phyloP scores from a whole-genome alignment of 2,113 vertebrate genomes.

The Glaucomys volans region DNA sequence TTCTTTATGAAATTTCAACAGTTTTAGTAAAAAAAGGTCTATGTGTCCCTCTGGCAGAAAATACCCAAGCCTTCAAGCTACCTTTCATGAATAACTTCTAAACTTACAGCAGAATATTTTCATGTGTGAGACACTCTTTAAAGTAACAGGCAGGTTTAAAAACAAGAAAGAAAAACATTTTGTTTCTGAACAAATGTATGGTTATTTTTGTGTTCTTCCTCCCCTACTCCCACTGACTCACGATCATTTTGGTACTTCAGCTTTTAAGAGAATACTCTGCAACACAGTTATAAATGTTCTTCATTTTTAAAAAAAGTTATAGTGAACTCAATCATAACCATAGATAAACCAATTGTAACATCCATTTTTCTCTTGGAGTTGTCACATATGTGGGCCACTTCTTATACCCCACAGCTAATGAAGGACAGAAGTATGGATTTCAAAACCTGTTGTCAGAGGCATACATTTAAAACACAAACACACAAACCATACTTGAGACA shows the following conservation, averaged over 20 bases:
- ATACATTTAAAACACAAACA: constrained; percentile 15
- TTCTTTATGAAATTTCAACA: constrained; percentile 68
- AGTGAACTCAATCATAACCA: neutral
- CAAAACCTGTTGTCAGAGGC: neutral
- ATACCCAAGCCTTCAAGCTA: constrained; percentile 13
- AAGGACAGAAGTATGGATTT: neutral
- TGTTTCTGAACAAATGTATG: neutral
- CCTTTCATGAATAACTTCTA: constrained; percentile 49
- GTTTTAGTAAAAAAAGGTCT: constrained; percentile 49
- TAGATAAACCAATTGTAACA: neutral
- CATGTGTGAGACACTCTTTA: constrained; percentile 25
- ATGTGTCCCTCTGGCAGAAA: neutral
- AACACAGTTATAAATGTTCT: constrained; percentile 21
- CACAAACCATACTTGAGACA: neutral
- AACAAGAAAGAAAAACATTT: neutral
- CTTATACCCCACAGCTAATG: neutral
- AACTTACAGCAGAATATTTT: constrained; percentile 45
- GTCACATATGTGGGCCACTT: neutral
- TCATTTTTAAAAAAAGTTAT: constrained; percentile 38
- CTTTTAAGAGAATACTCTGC: constrained; percentile 45
- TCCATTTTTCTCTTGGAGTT: constrained; percentile 28
- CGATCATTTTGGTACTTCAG: neutral
- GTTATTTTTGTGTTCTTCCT: constrained; percentile 25
- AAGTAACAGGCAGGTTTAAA: constrained; percentile 46
- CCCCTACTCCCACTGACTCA: neutral